Base-by-base conservation (phyloP, 2,113 vertebrate species). In the Sander vitreus region DNA sequence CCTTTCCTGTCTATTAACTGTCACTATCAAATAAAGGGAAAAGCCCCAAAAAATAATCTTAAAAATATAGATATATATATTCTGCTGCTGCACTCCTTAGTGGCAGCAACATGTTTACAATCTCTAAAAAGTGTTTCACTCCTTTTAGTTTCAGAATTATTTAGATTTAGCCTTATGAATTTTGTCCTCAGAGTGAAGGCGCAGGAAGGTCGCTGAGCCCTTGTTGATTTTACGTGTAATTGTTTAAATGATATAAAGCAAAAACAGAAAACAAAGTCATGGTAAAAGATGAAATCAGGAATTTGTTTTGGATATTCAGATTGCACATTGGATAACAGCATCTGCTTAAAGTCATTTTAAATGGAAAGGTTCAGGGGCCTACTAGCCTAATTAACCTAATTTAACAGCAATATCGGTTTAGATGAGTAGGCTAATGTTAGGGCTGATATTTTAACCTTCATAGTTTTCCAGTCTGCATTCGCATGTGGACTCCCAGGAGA, bases 361-460 rank as follows among this genome's bases (percentile, higher is more conserved):
- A 25, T 25, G 25, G 1, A 25, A 25, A 25, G 25, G 81, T 85
- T 88, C 72, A 73, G 48, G 55, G 74, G 65, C 64, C 63, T 54
- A 5, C 16, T 5, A 4, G 23, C 2, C 60, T 81, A 80, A 86
- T 89, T 87, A 83, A 72, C 75, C 71, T 63, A 30, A 60, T 71
- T 92, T 62, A 87, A 70, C 50, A 76, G 75, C 57, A 27, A 57
- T 81, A 12, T 79, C 36, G 70, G 64, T 71, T 71, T 25, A 54
- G 60, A 60, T 21, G 72, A 63, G 63, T 11, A 48, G 39, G 65
- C 60, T 76, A 80, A 87, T 81, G 58, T 8, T 8, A 76, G 54
- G 62, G 62, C 57, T 78, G 77, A 77, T 86, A 80, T 89, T 76
- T 79, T 78, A 87, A 70, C 67, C 73, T 68, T 67, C 39, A 11